Conservation (phyloP, 2,113 vertebrate species). For the Spizaetus ornatus region DNA sequence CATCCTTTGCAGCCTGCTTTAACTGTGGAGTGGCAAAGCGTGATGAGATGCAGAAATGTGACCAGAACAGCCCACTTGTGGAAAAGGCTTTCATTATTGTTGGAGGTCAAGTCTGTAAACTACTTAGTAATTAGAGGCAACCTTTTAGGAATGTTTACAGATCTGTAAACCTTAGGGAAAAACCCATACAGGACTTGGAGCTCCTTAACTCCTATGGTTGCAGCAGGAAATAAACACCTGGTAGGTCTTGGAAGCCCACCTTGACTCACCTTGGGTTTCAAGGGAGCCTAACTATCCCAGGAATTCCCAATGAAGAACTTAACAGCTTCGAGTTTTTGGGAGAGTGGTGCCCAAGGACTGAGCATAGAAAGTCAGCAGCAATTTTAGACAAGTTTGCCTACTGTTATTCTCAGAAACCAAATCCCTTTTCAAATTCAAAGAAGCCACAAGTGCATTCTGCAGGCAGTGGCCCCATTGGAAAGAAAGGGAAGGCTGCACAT, state of each 20-base stretch:
- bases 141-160: neutral
- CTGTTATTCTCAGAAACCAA: neutral
- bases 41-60: neutral
- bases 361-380: neutral
- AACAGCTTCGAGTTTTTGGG: neutral
- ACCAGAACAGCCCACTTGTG: neutral
- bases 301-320: neutral
- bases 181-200: neutral
- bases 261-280: neutral
- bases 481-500: neutral
- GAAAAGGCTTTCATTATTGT: neutral
- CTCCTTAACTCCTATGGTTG: neutral
- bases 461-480: neutral
- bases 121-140: neutral
- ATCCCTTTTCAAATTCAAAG: neutral
- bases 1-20: neutral
- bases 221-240: neutral
- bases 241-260: neutral
- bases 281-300: neutral
- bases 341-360: neutral
- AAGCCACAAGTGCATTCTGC: neutral
- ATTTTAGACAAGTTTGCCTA: neutral
- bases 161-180: neutral
- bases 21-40: neutral
- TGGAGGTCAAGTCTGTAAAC: neutral